Evolutionary conservation across 1,140 invertebrate species (phyloP), one percentile per base, ranked within the genome.

Genomic region (Scaptomyza hsui): DNA sequence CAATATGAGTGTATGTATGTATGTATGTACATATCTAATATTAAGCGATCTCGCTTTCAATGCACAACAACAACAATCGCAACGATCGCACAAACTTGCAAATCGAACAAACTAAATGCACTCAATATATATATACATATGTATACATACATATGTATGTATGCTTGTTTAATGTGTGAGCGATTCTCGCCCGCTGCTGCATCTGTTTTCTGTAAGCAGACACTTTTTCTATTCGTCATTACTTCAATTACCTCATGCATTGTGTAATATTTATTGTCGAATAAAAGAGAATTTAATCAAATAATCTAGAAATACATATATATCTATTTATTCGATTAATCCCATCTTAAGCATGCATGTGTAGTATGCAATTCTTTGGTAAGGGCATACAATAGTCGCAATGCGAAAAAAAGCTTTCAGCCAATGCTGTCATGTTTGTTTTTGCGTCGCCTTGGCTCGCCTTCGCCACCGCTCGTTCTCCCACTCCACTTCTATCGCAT

Each of bases 61-160:
- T 67, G 21, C 47, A 61, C 69, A 71, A 48, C 53, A 63, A 69
- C 35, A 29, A 68, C 21, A 44, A 39, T 26, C 72, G 51, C 45
- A 73, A 63, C 49, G 13, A 26, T 57, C 57, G 24, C 26, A 68
- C 52, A 48, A 75, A 69, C 59, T 63, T 56, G 44, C 18, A 26
- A 70, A 70, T 69, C 65, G 59, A 78, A 65, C 41, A 42, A 45
- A 47, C 59, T 55, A 68, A 64, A 71, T 55, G 32, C 45, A 49
- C 42, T 59, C 65, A 56, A 76, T 72, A 55, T 60, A 49, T 12
- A n/a, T n/a, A 37, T 37, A 4, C 2, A 35, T 4, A n/a, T 37
- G 3, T n/a, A 12, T 37, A 37, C 9, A 7, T 29, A 29, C 1
- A 2, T 29, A 9, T 29, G 26, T 29, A 9, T 29, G 26, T 29